Evolutionary conservation across 1,140 invertebrate species (phyloP).

Genomic region (Atta colombica): DNA sequence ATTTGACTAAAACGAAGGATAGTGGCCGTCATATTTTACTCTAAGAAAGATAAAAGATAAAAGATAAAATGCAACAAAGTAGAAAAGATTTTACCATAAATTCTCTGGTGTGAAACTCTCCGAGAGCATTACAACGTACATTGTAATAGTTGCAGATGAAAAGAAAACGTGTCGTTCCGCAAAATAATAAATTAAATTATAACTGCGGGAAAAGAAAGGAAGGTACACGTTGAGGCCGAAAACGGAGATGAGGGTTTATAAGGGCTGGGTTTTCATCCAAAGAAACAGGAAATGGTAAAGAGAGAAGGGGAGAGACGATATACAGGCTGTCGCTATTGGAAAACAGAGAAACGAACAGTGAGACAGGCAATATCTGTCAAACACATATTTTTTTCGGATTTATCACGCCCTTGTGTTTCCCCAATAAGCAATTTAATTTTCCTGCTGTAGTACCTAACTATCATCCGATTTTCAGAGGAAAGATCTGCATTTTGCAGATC

Average conservation of each 20-base stretch:
- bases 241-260: conserved; percentile 26
- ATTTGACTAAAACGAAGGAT: not conserved
- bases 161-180: not conserved
- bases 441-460: conserved; percentile 1
- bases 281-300: conserved; percentile 16
- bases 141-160: conserved; percentile 25
- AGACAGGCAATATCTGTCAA: conserved; percentile 83
- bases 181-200: conserved; percentile 43
- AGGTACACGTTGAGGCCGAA: not conserved
- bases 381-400: conserved; percentile 85
- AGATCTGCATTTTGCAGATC: conserved; percentile 7
- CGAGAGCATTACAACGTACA: not conserved
- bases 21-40: not conserved
- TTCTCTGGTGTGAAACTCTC: not conserved
- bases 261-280: conserved; percentile 30
- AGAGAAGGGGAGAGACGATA: conserved; percentile 38
- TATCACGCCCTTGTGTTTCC: conserved; percentile 76
- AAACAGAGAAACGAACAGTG: conserved; percentile 71
- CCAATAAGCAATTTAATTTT: conserved; percentile 81
- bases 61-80: not conserved
- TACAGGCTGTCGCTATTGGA: conserved; percentile 52
- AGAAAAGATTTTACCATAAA: conserved; percentile 5
- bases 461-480: not conserved
- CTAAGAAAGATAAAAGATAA: not conserved
- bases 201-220: not conserved